These are phyloP conservation scores for Sphaeridia pumilis DNA, from an alignment of 2,888 invertebrate genomes.

Conservation along the genomic window DNA sequence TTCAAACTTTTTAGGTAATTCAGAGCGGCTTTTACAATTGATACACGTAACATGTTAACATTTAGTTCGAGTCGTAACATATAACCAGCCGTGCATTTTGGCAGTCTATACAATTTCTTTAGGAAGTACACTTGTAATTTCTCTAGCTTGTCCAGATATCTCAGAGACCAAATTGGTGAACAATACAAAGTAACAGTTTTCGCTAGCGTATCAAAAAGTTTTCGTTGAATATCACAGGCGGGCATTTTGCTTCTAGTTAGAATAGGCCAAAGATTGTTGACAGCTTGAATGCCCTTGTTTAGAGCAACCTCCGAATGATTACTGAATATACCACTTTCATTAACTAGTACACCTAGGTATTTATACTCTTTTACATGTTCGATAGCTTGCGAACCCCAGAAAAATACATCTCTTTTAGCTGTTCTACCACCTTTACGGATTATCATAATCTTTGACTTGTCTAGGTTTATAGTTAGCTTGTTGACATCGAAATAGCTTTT, in stretches of 20 bases:
- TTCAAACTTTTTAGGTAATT: not conserved
- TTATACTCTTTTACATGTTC: not conserved
- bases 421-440: not conserved
- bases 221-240: not conserved
- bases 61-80: not conserved
- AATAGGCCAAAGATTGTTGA: not conserved
- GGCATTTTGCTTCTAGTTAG: not conserved
- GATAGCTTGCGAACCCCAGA: not conserved
- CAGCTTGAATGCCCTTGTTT: not conserved
- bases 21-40: not conserved
- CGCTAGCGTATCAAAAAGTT: not conserved
- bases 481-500: not conserved
- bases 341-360: not conserved
- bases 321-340: not conserved
- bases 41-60: not conserved
- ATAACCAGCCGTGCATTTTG: not conserved
- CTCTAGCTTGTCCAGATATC: too few relatives aligned
- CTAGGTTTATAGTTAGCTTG: conserved; percentile 1
- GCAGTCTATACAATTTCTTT: not conserved
- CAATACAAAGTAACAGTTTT: not conserved
- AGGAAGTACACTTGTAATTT: not conserved
- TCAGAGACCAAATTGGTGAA: not conserved
- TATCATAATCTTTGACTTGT: conserved; percentile 2
- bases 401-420: not conserved
- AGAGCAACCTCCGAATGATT: not conserved